Percentiles rank a stretch among this genome's conserved stretches.
Conservation (phyloP, 1,140 invertebrate species). For the Delia radicum region DNA sequence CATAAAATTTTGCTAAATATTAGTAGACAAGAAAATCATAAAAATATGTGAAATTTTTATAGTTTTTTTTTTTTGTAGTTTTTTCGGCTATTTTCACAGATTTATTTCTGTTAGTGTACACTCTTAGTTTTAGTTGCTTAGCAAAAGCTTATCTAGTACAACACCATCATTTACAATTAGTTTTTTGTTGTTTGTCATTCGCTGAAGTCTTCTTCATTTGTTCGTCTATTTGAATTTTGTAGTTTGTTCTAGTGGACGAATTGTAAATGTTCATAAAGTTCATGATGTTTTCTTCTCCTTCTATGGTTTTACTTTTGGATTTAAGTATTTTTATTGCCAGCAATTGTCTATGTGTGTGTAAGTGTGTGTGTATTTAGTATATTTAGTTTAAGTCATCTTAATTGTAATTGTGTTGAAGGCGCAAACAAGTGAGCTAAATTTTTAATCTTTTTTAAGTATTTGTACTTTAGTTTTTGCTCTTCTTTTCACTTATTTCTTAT, state of each 20-base stretch:
- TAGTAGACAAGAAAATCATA: no score
- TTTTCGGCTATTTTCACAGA: background rate
- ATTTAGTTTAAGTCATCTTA: background rate
- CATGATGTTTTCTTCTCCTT: background rate
- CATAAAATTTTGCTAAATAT: no score
- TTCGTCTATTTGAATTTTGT: background rate
- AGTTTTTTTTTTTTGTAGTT: no score
- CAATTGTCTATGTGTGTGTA: background rate
- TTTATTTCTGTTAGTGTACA: background rate
- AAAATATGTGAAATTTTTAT: no score
- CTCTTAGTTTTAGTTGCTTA: background rate
- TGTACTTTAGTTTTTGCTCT: background rate
- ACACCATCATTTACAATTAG: background rate
- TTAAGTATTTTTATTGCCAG: background rate
- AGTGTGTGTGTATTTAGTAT: background rate
- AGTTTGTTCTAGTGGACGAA: background rate
- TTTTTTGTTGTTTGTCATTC: background rate
- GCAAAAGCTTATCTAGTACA: background rate
- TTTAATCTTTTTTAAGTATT: background rate
- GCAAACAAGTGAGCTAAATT: background rate
- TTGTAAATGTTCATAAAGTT: background rate
- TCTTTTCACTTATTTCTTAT: no score
- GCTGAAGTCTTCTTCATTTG: background rate
- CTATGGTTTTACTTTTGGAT: background rate
- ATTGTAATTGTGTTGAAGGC: background rate